Base-by-base conservation (phyloP, 2,888 invertebrate genomes). In the Sphaerophoria rueppellii region DNA sequence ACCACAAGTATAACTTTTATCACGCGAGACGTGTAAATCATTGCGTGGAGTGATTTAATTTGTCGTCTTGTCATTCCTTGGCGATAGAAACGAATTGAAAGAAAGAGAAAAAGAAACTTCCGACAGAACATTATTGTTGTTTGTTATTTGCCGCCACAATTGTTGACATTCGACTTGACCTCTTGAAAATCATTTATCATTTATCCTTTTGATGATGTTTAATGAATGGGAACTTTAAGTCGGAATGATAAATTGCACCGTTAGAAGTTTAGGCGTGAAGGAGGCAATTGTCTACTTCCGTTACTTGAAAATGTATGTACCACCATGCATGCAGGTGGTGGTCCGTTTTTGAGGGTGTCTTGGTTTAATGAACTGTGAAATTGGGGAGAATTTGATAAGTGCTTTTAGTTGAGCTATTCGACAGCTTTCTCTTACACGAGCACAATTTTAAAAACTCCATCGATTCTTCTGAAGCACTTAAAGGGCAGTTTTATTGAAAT, bases 151-250 rank as follows among this genome's bases (percentile, higher is more conserved):
- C 82, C 77, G 82, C 67, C 78, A 32, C 78, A 82, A 78, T 82
- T 82, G 78, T 78, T 82, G 78, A 78, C 70, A 73, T 69, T 82
- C 63, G 78, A 82, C 78, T 78, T 70, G 78, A 82, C 78, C 82
- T 58, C 52, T 65, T 40, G 35, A 32, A 70, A 74, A 37, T 46
- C 63, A 82, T 78, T 74, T 70, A 82, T 82, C 73, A 82, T 82
- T 76, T 72, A 76, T 81, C 54, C 81, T 81, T 81, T 60, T 46
- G 58, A 37, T 81, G 63, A n/a, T 34, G 55, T 55, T 72, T 57
- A 75, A 75, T 81, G 71, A 81, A 71, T 81, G 70, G 65, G 24
- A 34, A 57, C 55, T 74, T 50, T 70, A 61, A 71, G 58, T 52
- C 48, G 63, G 46, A 65, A 81, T 81, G 81, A 75, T 81, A 81